Evolutionary conservation across 37 sponge, comb jelly and placozoan genomes (phyloP), one percentile per base, ranked within the genome.

Genomic region (Ianthella basta): DNA sequence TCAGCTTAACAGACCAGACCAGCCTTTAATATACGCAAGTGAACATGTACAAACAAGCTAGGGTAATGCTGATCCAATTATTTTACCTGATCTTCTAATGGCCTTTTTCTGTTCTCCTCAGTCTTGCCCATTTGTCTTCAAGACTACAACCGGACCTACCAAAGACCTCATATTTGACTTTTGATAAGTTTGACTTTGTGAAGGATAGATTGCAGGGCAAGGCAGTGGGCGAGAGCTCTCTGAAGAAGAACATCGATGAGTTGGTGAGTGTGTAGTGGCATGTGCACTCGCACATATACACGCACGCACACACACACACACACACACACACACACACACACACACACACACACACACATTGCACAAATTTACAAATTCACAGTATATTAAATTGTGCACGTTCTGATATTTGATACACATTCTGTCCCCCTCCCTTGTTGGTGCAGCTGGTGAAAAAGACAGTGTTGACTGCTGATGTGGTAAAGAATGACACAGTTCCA

Each of bases 381-480:
- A n/a, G n/a, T n/a, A n/a, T n/a, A n/a, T n/a, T n/a, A n/a, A n/a
- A n/a, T n/a, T n/a, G n/a, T n/a, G n/a, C 50, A 44, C 50, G 8
- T 44, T 44, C 50, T n/a, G n/a, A 44, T 8, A 44, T 10, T 3
- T 44, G 50, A 3, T 44, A 44, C 8, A 8, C 8, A 8, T 44
- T 79, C 56, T 79, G 16, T 55, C 4, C 10, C n/a, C 14, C 23
- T 75, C 14, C 19, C 33, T 33, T 40, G 23, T 75, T 21, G 27
- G n/a, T 23, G n/a, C 29, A 82, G 69, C 15, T 92, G 33, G 59
- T 94, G 87, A 91, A 88, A 82, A 94, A 86, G 81, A 86, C 87
- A 61, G 79, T 94, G 21, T 60, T 94, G 44, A 91, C 95, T 38
- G 18, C 87, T 37, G 95, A 94, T 56, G 88, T 94, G 64, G 91